Evolutionary conservation across 2,888 invertebrate species (phyloP).

Genomic region (Zaprionus obscuricornis): DNA sequence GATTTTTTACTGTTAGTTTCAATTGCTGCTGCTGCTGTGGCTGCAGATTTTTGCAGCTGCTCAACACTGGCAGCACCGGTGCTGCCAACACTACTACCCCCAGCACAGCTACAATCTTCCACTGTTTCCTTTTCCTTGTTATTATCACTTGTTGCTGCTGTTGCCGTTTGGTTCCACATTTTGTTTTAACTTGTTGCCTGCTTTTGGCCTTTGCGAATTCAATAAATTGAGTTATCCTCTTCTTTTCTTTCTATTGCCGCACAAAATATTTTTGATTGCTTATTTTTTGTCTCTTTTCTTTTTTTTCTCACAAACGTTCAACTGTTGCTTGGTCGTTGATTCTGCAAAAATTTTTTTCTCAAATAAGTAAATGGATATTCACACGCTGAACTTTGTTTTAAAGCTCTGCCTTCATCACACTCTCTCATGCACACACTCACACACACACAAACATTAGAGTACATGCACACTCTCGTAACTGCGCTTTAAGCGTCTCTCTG

Average conservation of each 20-base stretch:
- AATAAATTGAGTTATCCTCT: slow-evolving; percentile 34
- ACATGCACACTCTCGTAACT: slow-evolving; percentile 54
- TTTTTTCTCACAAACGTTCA: slow-evolving; percentile 23
- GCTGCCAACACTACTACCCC: slow-evolving; percentile 38
- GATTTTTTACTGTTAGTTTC: slow-evolving; percentile 57
- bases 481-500: slow-evolving; percentile 59
- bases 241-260: slow-evolving; percentile 20
- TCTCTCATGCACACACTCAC: slow-evolving; percentile 22
- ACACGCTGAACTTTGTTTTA: slow-evolving; percentile 66
- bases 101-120: slow-evolving; percentile 72
- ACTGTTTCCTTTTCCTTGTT: slow-evolving; percentile 65
- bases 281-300: slow-evolving; percentile 8
- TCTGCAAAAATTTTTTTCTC: slow-evolving; percentile 59
- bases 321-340: slow-evolving; percentile 23
- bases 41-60: slow-evolving; percentile 44
- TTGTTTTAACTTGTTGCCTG: slow-evolving; percentile 71
- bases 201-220: slow-evolving; percentile 31
- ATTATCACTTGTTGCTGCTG: slow-evolving; percentile 77
- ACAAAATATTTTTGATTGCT: slow-evolving; percentile 22
- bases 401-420: slow-evolving; percentile 44
- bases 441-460: slow-evolving; percentile 22
- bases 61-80: slow-evolving; percentile 63
- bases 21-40: slow-evolving; percentile 47
- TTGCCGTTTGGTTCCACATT: slow-evolving; percentile 80
- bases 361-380: slow-evolving; percentile 46